phyloP scores from a whole-genome alignment of 1,140 invertebrate species.

The Zaprionus taronus region DNA sequence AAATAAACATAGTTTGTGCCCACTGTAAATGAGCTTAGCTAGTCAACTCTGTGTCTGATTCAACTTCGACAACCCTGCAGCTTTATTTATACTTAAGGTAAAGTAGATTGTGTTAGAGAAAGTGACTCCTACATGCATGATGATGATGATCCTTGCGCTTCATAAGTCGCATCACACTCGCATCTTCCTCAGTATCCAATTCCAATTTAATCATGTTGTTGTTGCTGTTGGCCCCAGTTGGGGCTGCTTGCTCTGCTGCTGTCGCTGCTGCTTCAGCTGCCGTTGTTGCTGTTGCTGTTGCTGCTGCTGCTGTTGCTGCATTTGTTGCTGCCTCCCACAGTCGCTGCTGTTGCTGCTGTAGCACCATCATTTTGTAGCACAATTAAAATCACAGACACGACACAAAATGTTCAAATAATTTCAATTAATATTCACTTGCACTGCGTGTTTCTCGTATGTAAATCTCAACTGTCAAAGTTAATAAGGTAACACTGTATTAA shows the following conservation, averaged over 20 bases:
- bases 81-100: background rate
- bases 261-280: slow-evolving; percentile 15
- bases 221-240: slow-evolving; percentile 14
- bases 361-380: slow-evolving; percentile 66
- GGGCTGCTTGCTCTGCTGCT: slow-evolving; percentile 5
- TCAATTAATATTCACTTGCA: slow-evolving; percentile 32
- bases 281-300: slow-evolving; percentile 34
- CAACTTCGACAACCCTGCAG: background rate
- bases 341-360: slow-evolving; percentile 71
- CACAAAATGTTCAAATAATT: slow-evolving; percentile 1
- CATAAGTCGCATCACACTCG: slow-evolving; percentile 4
- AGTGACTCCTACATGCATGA: slow-evolving; percentile 10
- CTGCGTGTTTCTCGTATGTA: slow-evolving; percentile 15
- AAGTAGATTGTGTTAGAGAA: background rate
- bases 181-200: slow-evolving; percentile 15
- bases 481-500: background rate
- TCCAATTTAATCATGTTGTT: slow-evolving; percentile 36
- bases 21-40: background rate
- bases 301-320: slow-evolving; percentile 16
- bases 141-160: slow-evolving; percentile 23
- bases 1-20: background rate
- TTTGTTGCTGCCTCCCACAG: slow-evolving; percentile 42
- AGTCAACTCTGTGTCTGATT: background rate
- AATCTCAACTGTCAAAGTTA: slow-evolving; percentile 22
- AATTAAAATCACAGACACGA: slow-evolving; percentile 5